phyloP scores from a whole-genome alignment of 2,888 invertebrate genomes.

The Acanthococcus lagerstroemiae region DNA sequence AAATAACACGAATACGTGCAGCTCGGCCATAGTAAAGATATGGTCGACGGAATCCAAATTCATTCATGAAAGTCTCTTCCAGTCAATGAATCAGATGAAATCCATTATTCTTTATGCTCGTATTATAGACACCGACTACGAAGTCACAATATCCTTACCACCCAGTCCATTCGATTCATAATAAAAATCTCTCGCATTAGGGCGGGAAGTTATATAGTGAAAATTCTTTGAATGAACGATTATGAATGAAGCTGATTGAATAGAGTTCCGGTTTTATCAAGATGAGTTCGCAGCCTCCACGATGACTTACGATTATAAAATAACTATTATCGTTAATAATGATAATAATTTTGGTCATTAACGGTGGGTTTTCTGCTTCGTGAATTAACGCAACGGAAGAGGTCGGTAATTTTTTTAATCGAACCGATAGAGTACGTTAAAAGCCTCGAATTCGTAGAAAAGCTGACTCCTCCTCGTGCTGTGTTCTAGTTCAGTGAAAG shows the following conservation, averaged over 20 bases:
- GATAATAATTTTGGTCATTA: too few species aligned
- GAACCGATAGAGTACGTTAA: too few species aligned
- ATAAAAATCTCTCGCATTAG: constrained; percentile 6
- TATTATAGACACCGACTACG: constrained; percentile 10
- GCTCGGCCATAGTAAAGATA: neutral
- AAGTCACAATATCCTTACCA: too few species aligned
- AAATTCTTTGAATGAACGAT: neutral
- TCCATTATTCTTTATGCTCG: constrained; percentile 9
- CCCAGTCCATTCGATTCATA: neutral
- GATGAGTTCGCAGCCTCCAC: constrained; percentile 5
- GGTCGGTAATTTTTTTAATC: too few species aligned
- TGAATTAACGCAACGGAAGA: too few species aligned
- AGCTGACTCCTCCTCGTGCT: too few species aligned
- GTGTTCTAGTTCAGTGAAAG: too few species aligned
- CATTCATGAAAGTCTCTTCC: constrained; percentile 9
- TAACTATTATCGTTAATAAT: too few species aligned
- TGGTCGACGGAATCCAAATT: neutral
- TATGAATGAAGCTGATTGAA: constrained; percentile 11
- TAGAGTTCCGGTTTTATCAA: constrained; percentile 8
- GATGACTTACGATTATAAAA: constrained; percentile 7
- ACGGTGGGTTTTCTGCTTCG: too few species aligned
- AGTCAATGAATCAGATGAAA: constrained; percentile 4
- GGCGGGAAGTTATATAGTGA: neutral
- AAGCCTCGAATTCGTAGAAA: too few species aligned
- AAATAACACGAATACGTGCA: neutral